phyloP scores from a whole-genome alignment of 2,113 vertebrate genomes.

The Pogona vitticeps region DNA sequence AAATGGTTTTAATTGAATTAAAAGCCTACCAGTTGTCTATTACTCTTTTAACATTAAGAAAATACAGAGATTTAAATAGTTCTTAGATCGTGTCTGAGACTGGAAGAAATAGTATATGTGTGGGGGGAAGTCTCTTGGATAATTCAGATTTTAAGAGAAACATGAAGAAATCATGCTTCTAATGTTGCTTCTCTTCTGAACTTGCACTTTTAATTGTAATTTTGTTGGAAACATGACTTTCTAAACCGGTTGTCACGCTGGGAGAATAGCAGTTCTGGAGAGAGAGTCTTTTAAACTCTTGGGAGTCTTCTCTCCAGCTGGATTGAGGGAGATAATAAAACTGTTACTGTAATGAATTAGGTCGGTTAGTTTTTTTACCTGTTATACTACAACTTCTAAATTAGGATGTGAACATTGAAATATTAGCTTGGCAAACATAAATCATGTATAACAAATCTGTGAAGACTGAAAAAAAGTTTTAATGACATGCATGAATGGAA shows the following conservation, averaged over 20 bases:
- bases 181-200: background rate
- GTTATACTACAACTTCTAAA: background rate
- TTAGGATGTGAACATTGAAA: background rate
- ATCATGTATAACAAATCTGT: background rate
- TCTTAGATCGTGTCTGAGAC: background rate
- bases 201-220: background rate
- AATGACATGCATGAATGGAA: constrained; percentile 9
- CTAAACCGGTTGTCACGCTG: background rate
- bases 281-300: background rate
- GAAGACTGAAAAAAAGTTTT: background rate
- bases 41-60: background rate
- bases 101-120: background rate
- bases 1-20: background rate
- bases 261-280: background rate
- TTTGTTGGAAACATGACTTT: background rate
- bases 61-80: background rate
- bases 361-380: background rate
- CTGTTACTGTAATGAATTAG: background rate
- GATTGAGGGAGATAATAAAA: background rate
- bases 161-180: background rate
- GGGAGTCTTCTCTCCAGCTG: background rate
- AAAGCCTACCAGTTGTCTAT: background rate
- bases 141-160: background rate
- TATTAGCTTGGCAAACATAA: background rate
- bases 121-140: background rate